Percentiles rank a stretch among this genome's conserved stretches.
Evolutionary conservation across 2,888 invertebrate genomes (phyloP).

Genomic region (Ennomos quercinarius): DNA sequence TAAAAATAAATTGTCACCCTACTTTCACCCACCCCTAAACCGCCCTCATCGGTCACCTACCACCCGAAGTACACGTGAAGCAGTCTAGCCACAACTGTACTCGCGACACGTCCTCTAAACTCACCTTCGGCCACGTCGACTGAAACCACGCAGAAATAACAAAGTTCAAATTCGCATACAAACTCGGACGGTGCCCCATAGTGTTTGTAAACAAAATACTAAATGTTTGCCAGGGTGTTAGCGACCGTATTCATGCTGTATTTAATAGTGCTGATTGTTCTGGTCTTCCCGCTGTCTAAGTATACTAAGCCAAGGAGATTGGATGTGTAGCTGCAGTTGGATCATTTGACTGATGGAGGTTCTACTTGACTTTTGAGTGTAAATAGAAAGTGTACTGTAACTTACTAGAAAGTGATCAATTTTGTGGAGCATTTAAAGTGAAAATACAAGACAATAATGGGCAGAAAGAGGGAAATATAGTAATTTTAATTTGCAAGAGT

Average conservation of each 20-base stretch:
- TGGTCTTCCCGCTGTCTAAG: conserved; percentile 74
- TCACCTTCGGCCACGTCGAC: background rate
- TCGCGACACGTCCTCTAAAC: conserved; percentile 43
- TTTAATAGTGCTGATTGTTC: conserved; percentile 66
- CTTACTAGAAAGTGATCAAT: too few species aligned
- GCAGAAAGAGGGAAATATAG: too few species aligned
- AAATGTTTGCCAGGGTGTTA: conserved; percentile 62
- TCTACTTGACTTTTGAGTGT: background rate
- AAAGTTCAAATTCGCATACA: conserved; percentile 8
- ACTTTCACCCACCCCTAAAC: conserved; percentile 13
- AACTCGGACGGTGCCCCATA: background rate
- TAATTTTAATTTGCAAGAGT: too few species aligned
- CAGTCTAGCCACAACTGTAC: conserved; percentile 27
- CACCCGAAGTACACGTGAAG: conserved; percentile 8
- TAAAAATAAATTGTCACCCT: background rate
- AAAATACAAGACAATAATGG: too few species aligned
- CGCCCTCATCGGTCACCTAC: conserved; percentile 12
- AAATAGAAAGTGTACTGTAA: background rate
- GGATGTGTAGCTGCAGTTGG: background rate
- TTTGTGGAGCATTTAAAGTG: too few species aligned
- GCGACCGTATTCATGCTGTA: conserved; percentile 73
- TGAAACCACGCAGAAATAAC: background rate
- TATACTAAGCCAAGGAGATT: conserved; percentile 55
- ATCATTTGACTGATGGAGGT: background rate
- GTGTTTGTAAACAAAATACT: conserved; percentile 25